These are phyloP conservation scores for Poecilia picta DNA, from an alignment of 2,797 vertebrate genomes.

Conservation along the genomic window DNA sequence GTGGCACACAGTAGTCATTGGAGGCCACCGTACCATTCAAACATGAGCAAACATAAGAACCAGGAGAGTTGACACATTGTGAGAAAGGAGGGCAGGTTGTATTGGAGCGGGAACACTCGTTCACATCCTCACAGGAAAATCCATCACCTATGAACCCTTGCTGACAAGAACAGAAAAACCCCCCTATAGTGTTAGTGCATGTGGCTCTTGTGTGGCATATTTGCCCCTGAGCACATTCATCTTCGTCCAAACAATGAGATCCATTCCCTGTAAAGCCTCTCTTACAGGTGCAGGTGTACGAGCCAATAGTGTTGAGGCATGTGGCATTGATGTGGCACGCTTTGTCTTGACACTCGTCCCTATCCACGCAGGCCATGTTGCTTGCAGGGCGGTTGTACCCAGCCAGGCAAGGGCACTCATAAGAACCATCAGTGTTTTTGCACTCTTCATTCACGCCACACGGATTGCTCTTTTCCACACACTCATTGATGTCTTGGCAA, in stretches of 20 bases:
- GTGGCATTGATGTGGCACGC: slow-evolving; percentile 81
- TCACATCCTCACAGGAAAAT: slow-evolving; percentile 79
- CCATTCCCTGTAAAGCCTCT: slow-evolving; percentile 81
- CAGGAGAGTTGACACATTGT: slow-evolving; percentile 83
- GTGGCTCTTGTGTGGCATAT: slow-evolving; percentile 73
- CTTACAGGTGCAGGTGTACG: slow-evolving; percentile 81
- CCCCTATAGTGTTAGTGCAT: slow-evolving; percentile 78
- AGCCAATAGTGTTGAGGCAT: slow-evolving; percentile 82
- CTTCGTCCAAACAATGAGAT: slow-evolving; percentile 75
- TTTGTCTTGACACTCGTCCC: slow-evolving; percentile 80
- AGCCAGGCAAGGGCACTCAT: slow-evolving; percentile 73
- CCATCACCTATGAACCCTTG: slow-evolving; percentile 82
- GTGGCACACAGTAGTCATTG: slow-evolving; percentile 74
- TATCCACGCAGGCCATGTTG: slow-evolving; percentile 74
- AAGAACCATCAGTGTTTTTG: slow-evolving; percentile 79
- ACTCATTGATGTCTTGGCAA: slow-evolving; percentile 86
- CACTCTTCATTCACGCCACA: slow-evolving; percentile 81
- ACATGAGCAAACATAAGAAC: slow-evolving; percentile 84
- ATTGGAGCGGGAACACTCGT: slow-evolving; percentile 79
- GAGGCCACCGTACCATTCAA: slow-evolving; percentile 79
- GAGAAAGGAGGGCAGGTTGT: slow-evolving; percentile 72
- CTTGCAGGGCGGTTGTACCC: slow-evolving; percentile 76
- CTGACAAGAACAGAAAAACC: slow-evolving; percentile 78
- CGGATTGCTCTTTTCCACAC: slow-evolving; percentile 50
- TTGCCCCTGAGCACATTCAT: slow-evolving; percentile 74